Conservation (phyloP, 1,140 invertebrate species). For the Lanistes nyassanus region DNA sequence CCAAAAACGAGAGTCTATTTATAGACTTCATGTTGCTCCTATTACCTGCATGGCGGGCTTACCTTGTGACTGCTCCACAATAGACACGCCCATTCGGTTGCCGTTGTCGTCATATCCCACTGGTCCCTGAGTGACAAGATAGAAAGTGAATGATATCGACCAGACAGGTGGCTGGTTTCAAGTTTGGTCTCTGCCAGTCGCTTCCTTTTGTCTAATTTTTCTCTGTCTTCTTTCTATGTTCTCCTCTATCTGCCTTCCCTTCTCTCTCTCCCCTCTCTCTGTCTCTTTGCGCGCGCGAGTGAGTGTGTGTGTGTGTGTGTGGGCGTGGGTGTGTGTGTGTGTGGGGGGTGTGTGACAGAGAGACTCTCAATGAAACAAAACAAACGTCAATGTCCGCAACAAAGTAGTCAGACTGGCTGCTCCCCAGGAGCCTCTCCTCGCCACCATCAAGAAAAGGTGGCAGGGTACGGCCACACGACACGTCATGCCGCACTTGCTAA, state of each 20-base stretch:
- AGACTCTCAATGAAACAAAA: too few relatives aligned
- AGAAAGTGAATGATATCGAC: not conserved
- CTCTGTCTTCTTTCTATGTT: not conserved
- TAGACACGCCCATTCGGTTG: slow-evolving; percentile 11
- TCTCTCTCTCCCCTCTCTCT: not conserved
- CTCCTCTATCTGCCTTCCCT: not conserved
- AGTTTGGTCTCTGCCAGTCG: too few relatives aligned
- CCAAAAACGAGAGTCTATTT: not conserved
- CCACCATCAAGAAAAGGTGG: too few relatives aligned
- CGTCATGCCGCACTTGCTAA: too few relatives aligned
- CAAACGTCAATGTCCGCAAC: too few relatives aligned
- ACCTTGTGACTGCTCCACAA: slow-evolving; percentile 17
- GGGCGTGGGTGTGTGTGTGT: slow-evolving; percentile 13
- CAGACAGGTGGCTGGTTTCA: not conserved
- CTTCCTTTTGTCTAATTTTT: too few relatives aligned
- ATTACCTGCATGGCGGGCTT: not conserved
- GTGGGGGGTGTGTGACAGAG: not conserved
- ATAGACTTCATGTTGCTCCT: too few relatives aligned
- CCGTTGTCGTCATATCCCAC: slow-evolving; percentile 14
- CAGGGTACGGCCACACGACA: too few relatives aligned
- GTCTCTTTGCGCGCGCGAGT: not conserved
- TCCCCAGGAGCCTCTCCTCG: too few relatives aligned
- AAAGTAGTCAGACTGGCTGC: too few relatives aligned
- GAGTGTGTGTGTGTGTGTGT: slow-evolving; percentile 8
- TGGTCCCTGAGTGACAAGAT: slow-evolving; percentile 2